Percentiles rank a stretch among this genome's conserved stretches.
These are phyloP conservation scores for Sesia bembeciformis DNA, from an alignment of 2,888 invertebrate species.

Conservation along the genomic window DNA sequence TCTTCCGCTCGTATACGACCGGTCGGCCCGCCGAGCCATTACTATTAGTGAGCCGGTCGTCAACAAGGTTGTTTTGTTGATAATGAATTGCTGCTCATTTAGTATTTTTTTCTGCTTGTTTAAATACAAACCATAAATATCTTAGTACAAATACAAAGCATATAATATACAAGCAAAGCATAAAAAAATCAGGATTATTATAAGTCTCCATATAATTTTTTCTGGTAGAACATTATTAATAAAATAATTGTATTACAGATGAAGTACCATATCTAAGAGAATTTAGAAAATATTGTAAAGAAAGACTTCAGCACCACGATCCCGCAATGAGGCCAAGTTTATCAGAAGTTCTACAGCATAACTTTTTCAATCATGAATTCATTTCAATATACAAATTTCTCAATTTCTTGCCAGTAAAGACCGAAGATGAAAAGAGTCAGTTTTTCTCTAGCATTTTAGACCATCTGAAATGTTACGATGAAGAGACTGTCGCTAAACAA, in stretches of 20 bases:
- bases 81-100: too few relatives aligned
- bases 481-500: slow-evolving; percentile 87
- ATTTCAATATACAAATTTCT: slow-evolving; percentile 88
- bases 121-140: too few relatives aligned
- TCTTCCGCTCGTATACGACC: too few relatives aligned
- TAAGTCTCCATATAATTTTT: too few relatives aligned
- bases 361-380: slow-evolving; percentile 90
- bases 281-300: slow-evolving; percentile 81
- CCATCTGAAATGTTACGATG: slow-evolving; percentile 82
- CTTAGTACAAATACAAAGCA: too few relatives aligned
- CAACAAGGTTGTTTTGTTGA: too few relatives aligned
- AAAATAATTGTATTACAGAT: slow-evolving; percentile 46
- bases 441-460: slow-evolving; percentile 84
- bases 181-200: too few relatives aligned
- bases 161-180: too few relatives aligned
- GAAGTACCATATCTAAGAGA: slow-evolving; percentile 80
- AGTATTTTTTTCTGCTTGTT: too few relatives aligned
- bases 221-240: too few relatives aligned
- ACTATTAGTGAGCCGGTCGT: too few relatives aligned
- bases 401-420: slow-evolving; percentile 86
- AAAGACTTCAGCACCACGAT: slow-evolving; percentile 79
- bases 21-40: too few relatives aligned
- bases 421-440: slow-evolving; percentile 81
- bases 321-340: slow-evolving; percentile 79
- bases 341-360: slow-evolving; percentile 78